Evolutionary conservation across 37 sponge, comb jelly and placozoan species (phyloP).

Genomic region (Cladorhizidae sp.): DNA sequence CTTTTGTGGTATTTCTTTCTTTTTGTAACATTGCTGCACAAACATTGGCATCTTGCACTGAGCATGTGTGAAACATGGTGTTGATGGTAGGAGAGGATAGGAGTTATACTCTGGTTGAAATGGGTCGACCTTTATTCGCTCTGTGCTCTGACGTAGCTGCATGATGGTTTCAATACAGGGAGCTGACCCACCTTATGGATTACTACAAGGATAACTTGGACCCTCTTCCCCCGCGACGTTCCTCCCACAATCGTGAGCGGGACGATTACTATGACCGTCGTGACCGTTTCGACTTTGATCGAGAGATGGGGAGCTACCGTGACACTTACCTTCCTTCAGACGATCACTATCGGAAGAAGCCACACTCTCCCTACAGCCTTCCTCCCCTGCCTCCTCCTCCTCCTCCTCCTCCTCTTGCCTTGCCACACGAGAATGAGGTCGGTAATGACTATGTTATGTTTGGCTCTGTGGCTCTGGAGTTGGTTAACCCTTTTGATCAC

Average conservation of each 20-base stretch:
- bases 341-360: too few species aligned
- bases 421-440: conserved; percentile 7
- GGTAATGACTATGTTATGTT: background rate
- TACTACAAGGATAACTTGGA: conserved; percentile 10
- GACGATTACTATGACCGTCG: conserved; percentile 25
- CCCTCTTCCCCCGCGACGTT: background rate
- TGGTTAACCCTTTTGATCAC: conserved; percentile 28
- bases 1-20: too few species aligned
- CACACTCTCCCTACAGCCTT: background rate
- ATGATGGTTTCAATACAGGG: too few species aligned
- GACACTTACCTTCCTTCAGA: too few species aligned
- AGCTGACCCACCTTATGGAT: conserved; percentile 12
- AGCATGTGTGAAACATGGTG: too few species aligned
- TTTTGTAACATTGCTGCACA: too few species aligned
- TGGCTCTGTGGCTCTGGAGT: conserved; percentile 49
- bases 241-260: conserved; percentile 6
- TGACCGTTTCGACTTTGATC: conserved; percentile 31
- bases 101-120: too few species aligned
- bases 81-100: too few species aligned
- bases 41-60: too few species aligned
- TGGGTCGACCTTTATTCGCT: too few species aligned
- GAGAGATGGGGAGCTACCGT: conserved; percentile 4
- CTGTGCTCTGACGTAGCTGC: too few species aligned
- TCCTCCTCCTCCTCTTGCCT: background rate
- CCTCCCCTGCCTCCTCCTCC: conserved; percentile 15